Evolutionary conservation across 2,797 vertebrate species (phyloP).

Genomic region (Catostomus latipinnis): DNA sequence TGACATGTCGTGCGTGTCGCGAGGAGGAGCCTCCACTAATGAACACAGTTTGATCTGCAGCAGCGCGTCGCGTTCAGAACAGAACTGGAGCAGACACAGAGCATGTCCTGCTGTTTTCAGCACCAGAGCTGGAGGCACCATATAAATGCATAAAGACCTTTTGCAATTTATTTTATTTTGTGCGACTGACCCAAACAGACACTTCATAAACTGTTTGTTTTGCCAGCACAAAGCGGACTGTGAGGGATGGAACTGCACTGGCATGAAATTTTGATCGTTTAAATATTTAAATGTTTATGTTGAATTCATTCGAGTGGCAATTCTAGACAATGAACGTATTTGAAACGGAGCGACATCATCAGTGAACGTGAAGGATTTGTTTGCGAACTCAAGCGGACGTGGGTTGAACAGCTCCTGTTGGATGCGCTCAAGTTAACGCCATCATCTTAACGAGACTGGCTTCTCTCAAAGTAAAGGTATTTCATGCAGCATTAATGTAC

Average conservation of each 20-base stretch:
- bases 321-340: conserved; percentile 5
- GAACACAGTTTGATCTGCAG: conserved; percentile 3
- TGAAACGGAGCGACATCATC: background rate
- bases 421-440: background rate
- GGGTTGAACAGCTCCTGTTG: background rate
- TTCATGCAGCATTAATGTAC: conserved; percentile 1
- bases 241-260: background rate
- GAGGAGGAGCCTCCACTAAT: conserved; percentile 29
- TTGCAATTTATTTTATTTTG: background rate
- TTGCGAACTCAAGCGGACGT: background rate
- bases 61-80: background rate
- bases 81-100: background rate
- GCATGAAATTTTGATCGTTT: background rate
- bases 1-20: conserved; percentile 14
- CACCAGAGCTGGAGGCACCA: background rate
- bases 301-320: background rate
- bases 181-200: background rate
- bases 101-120: background rate
- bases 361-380: conserved; percentile 4
- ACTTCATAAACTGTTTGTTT: background rate
- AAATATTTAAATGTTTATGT: no score
- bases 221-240: background rate
- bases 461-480: background rate
- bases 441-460: background rate
- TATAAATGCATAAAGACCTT: background rate